Evolutionary conservation across 2,888 invertebrate genomes (phyloP).

Genomic region (Pherbina coryleti): DNA sequence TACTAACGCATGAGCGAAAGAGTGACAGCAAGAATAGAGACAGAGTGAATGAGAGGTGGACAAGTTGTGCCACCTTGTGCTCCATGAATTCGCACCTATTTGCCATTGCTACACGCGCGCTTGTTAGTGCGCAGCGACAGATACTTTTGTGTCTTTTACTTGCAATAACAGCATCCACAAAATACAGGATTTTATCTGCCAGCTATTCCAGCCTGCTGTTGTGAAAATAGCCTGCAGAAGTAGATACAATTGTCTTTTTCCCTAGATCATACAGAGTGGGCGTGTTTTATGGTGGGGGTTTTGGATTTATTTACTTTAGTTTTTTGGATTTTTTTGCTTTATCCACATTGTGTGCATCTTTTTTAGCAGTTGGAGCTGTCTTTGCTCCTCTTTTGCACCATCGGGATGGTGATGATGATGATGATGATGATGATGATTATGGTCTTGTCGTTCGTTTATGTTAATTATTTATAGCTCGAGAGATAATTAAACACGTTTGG

Average conservation of each 20-base stretch:
- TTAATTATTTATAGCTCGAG: constrained; percentile 54
- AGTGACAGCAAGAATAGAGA: neutral
- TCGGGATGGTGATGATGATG: neutral
- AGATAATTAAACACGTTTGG: constrained; percentile 63
- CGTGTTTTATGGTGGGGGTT: neutral
- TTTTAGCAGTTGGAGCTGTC: neutral
- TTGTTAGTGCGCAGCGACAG: constrained; percentile 24
- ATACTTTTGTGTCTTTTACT: neutral
- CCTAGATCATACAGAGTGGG: neutral
- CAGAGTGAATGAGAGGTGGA: constrained; percentile 10
- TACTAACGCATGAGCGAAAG: neutral
- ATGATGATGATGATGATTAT: neutral
- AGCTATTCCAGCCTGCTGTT: neutral
- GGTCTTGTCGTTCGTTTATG: neutral
- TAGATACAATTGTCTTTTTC: neutral
- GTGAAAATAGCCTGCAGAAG: neutral
- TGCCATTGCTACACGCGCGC: neutral
- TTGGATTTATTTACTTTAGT: neutral
- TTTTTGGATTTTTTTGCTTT: neutral
- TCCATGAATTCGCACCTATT: constrained; percentile 7
- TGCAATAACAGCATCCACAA: constrained; percentile 17
- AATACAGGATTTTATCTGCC: constrained; percentile 10
- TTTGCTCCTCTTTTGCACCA: neutral
- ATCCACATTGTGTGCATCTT: neutral
- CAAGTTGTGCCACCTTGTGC: constrained; percentile 17